Evolutionary conservation across 2,888 invertebrate genomes (phyloP), one percentile per base, ranked within the genome.

Genomic region (Helobdella robusta): DNA sequence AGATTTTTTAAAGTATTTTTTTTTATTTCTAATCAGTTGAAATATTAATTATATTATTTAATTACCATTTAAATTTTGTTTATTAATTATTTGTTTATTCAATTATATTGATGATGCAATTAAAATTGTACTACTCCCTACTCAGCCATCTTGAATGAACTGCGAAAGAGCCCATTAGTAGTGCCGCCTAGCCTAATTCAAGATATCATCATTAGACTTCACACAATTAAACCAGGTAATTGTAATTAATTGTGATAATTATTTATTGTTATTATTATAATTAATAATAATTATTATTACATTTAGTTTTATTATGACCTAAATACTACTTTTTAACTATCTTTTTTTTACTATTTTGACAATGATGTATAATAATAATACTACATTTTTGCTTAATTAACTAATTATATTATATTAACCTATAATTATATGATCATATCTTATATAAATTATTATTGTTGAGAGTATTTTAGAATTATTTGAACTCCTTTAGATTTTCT

Each of bases 161-260:
- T 56, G 28, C 2, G 56, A 32, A 56, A 32, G 32, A 56, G 32
- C 4, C 56, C 56, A 56, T 56, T 56, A 28, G n/a, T 32, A 4
- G 32, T 56, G 32, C 56, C 28, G 28, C 56, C 56, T 4, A 56
- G 32, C 56, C n/a, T 56, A 28, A 56, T 30, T 28, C 56, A 56
- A 18, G 56, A 56, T 6, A 56, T 56, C 32, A 30, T 56, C 56
- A 28, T 30, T 32, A 56, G 32, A 32, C 25, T 56, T n/a, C 28
- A 56, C 32, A n/a, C 28, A 28, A 56, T 56, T 11, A 28, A 56
- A 30, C 56, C 56, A 56, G 56, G 56, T 56, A 20, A 4, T n/a
- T 40, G 40, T 15, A 40, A 15, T 40, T 18, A 15, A 15, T 11
- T 40, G 11, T 40, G 18, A 15, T 40, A 40, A 40, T 40, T 40